These are phyloP conservation scores for Dryas iulia DNA, from an alignment of 1,140 invertebrate genomes.

Conservation along the genomic window DNA sequence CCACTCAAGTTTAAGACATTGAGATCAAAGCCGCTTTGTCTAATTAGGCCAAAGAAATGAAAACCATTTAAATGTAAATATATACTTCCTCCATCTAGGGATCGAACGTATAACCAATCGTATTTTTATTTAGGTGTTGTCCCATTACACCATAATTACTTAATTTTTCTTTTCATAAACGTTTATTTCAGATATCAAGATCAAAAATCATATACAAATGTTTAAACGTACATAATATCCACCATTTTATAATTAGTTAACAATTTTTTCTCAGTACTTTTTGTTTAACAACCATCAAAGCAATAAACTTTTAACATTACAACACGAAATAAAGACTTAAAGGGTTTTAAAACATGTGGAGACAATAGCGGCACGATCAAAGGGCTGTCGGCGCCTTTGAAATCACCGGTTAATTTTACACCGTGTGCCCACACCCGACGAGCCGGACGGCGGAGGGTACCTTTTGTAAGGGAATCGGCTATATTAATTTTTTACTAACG, in stretches of 20 bases:
- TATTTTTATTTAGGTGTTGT: no score
- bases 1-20: no score
- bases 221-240: neutral
- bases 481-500: neutral
- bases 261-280: neutral
- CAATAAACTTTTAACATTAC: slow-evolving; percentile 73
- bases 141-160: no score
- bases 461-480: neutral
- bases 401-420: slow-evolving; percentile 58
- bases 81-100: no score
- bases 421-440: slow-evolving; percentile 48
- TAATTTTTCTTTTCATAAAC: no score
- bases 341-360: slow-evolving; percentile 65
- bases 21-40: no score
- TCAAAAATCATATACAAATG: neutral
- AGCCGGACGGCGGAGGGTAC: slow-evolving; percentile 12
- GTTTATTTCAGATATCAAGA: neutral
- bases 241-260: neutral
- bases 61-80: no score
- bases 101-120: no score
- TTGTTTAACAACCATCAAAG: slow-evolving; percentile 18
- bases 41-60: no score
- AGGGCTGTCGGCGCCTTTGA: slow-evolving; percentile 61
- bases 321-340: slow-evolving; percentile 63
- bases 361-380: slow-evolving; percentile 68